Percentiles rank a stretch among this genome's conserved stretches.
phyloP scores from a whole-genome alignment of 2,113 vertebrate species.

The Gasterosteus aculeatus region DNA sequence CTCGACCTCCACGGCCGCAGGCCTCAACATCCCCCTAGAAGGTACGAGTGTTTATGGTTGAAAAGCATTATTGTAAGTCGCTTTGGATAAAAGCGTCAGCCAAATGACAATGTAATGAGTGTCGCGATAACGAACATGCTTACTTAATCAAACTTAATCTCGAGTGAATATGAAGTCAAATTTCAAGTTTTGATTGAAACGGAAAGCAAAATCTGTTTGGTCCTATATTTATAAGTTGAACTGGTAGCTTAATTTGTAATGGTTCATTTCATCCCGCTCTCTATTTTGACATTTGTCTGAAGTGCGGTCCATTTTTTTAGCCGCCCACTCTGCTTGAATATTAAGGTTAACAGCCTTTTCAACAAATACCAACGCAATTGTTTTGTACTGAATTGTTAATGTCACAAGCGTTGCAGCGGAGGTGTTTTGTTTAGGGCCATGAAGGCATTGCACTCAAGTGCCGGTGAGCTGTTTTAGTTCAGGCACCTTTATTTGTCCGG shows the following conservation, averaged over 20 bases:
- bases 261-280: not conserved
- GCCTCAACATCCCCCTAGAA: conserved; percentile 84
- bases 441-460: conserved; percentile 1
- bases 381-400: conserved; percentile 39
- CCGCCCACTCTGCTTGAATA: not conserved
- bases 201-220: not conserved
- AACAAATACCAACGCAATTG: conserved; percentile 1
- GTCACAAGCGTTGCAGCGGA: conserved; percentile 1
- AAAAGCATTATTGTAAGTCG: too few relatives aligned
- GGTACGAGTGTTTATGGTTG: conserved; percentile 69
- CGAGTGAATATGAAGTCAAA: not conserved
- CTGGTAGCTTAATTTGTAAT: not conserved
- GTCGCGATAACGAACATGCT: not conserved
- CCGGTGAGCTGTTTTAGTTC: conserved; percentile 24
- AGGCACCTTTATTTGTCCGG: conserved; percentile 20
- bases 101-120: too few relatives aligned
- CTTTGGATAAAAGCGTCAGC: too few relatives aligned
- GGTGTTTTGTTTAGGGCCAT: conserved; percentile 28
- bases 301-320: not conserved
- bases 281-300: not conserved
- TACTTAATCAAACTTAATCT: not conserved
- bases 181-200: conserved; percentile 1
- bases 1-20: conserved; percentile 67
- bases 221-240: not conserved
- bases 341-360: conserved; percentile 12